phyloP scores from a whole-genome alignment of 2,113 vertebrate genomes.

The Vireo altiloquus region DNA sequence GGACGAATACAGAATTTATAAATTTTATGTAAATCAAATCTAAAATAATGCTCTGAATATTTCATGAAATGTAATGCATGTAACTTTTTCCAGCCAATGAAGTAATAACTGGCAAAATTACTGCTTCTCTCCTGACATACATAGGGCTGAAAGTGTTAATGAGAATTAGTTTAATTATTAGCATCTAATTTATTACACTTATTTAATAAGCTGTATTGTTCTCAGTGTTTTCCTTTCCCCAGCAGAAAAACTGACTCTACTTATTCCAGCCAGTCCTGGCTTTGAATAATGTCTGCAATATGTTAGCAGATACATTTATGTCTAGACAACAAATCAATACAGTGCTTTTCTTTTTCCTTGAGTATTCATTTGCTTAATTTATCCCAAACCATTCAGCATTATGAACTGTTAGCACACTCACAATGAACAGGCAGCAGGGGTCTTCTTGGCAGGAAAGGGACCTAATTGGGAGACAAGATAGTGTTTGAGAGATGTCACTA shows the following conservation, averaged over 20 bases:
- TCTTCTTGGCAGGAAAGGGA: slow-evolving; percentile 54
- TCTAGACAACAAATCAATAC: slow-evolving; percentile 89
- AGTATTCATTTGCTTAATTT: slow-evolving; percentile 77
- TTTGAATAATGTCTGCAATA: slow-evolving; percentile 79
- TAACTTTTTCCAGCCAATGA: slow-evolving; percentile 39
- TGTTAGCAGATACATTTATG: slow-evolving; percentile 90
- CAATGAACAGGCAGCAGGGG: slow-evolving; percentile 60
- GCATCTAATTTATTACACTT: slow-evolving; percentile 49
- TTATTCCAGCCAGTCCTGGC: slow-evolving; percentile 55
- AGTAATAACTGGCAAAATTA: slow-evolving; percentile 48
- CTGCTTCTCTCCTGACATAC: slow-evolving; percentile 45
- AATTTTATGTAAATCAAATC: slow-evolving; percentile 56
- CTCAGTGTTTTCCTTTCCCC: slow-evolving; percentile 30
- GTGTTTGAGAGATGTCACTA: slow-evolving; percentile 53
- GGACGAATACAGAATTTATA: slow-evolving; percentile 63
- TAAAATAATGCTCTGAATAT: slow-evolving; percentile 57
- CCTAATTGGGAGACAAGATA: slow-evolving; percentile 61
- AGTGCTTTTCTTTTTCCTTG: slow-evolving; percentile 72
- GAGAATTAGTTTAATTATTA: slow-evolving; percentile 63
- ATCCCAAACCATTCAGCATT: slow-evolving; percentile 72
- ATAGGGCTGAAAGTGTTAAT: slow-evolving; percentile 38
- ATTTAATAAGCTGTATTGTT: slow-evolving; percentile 41
- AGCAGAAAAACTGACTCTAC: slow-evolving; percentile 70
- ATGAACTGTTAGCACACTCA: slow-evolving; percentile 66
- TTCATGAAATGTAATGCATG: slow-evolving; percentile 47